Base-by-base conservation (phyloP, 2,888 invertebrate genomes). In the Falcaria lacertinaria region DNA sequence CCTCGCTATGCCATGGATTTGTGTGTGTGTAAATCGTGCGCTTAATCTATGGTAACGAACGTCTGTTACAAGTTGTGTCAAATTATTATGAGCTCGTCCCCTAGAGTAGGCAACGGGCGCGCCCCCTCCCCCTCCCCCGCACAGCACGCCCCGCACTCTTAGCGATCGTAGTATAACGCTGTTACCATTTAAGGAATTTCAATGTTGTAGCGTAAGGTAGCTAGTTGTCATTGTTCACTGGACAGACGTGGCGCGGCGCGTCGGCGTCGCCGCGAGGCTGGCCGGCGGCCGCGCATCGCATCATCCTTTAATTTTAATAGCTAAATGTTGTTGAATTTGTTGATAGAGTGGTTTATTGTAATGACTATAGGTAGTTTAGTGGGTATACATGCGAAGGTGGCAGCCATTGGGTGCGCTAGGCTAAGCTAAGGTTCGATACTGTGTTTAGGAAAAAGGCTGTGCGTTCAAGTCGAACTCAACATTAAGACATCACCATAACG, bases 251-350 rank as follows among this genome's bases (percentile, higher is more conserved):
- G 42, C 38, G 41, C 46, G 46, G 47, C 45, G 43, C 47, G 33
- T 38, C 43, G 45, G 46, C 54, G 49, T 51, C 60, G 60, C n/a
- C 48, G 54, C 45, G 53, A 43, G 50, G 42, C 47, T 42, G 43
- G 52, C 38, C 55, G 43, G 54, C 37, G 47, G 41, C 58, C 63
- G 57, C 69, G 68, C 70, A 58, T 67, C 74, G 73, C 79, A 60
- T 68, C 74, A 77, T 75, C 76, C 70, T 69, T 60, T 78, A 76
- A 80, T 81, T 85, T 80, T 86, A 86, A 82, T 88, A 88, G 87
- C 85, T 85, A 86, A 87, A 85, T 87, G 87, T 87, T 86, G 87
- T 88, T 86, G 80, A 86, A 80, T 86, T 85, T 82, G 86, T 86
- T 85, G 84, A 84, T 86, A 85, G 84, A 82, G 80, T 83, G 83